Conservation (phyloP, 92 coral and sea anemone species). For the Heliopora coerulea region DNA sequence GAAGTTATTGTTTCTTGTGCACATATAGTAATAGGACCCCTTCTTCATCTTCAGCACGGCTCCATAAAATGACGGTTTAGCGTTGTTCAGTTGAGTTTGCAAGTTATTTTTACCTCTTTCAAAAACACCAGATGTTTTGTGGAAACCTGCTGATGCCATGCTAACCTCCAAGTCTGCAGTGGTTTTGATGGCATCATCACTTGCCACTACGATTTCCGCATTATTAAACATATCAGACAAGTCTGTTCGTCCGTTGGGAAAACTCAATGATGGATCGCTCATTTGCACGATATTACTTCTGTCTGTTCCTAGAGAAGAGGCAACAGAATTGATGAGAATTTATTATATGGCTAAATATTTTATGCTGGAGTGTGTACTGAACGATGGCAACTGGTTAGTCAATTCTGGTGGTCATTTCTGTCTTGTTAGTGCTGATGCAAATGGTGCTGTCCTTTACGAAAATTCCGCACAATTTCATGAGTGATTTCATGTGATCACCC, state of each 20-base stretch:
- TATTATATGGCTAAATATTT: no score
- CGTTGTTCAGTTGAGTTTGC: constrained; percentile 75
- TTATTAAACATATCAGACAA: constrained; percentile 17
- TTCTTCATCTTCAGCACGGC: constrained; percentile 50
- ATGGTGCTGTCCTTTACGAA: no score
- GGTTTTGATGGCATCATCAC: constrained; percentile 47
- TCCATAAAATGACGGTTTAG: constrained; percentile 84
- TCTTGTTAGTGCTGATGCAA: no score
- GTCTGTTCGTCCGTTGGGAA: constrained; percentile 74
- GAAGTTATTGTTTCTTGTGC: constrained; percentile 91
- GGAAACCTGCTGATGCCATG: constrained; percentile 74
- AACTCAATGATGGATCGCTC: constrained; percentile 70
- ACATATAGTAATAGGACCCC: constrained; percentile 68
- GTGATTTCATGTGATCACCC: no score
- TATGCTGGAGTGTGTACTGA: no score
- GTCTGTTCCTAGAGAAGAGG: constrained; percentile 65
- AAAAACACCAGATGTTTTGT: background rate
- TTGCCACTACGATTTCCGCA: constrained; percentile 66
- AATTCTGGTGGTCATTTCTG: no score
- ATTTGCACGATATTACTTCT: constrained; percentile 89
- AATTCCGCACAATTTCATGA: no score
- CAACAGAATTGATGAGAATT: no score
- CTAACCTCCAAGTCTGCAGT: constrained; percentile 78
- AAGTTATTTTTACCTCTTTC: background rate
- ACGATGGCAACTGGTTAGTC: no score